Base-by-base conservation (phyloP, 2,888 invertebrate genomes). In the Holacanthella duospinosa region DNA sequence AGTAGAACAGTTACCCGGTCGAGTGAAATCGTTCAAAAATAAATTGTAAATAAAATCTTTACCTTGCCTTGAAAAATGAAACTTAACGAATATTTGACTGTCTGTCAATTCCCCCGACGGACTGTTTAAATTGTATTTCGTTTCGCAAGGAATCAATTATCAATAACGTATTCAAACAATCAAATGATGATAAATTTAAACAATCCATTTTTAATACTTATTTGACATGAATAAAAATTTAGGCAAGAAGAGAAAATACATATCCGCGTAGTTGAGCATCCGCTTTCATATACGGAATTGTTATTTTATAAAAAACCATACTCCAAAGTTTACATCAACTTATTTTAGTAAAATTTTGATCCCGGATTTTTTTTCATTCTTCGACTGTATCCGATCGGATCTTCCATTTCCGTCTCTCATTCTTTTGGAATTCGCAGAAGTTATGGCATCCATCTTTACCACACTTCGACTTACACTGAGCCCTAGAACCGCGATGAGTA, bases 341-440 rank as follows among this genome's bases (percentile, higher is more conserved):
- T n/a, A n/a, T n/a, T n/a, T n/a, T n/a, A n/a, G n/a, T n/a, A n/a
- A n/a, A n/a, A n/a, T n/a, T n/a, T n/a, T n/a, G n/a, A n/a, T n/a
- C n/a, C n/a, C n/a, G n/a, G n/a, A n/a, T n/a, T n/a, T n/a, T n/a
- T n/a, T n/a, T n/a, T n/a, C n/a, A n/a, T n/a, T n/a, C n/a, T n/a
- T n/a, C n/a, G n/a, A n/a, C n/a, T n/a, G n/a, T n/a, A 48, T 48
- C 48, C 48, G 48, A n/a, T 48, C 48, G 48, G 48, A 48, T 48
- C 48, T 48, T 48, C 48, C 48, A n/a, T 21, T 21, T 48, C 19
- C 48, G 48, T n/a, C 48, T 9, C 48, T n/a, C 12, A 21, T 48
- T 21, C 48, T 48, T 48, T 21, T 48, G 16, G 4, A 9, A 21
- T 21, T 48, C 48, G n/a, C 16, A n/a, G 4, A 4, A 48, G 48